A percentile compares a stretch with the other conserved stretches of the same genome.
These are phyloP conservation scores for Drepana falcataria DNA, from an alignment of 2,888 invertebrate genomes.

Conservation along the genomic window DNA sequence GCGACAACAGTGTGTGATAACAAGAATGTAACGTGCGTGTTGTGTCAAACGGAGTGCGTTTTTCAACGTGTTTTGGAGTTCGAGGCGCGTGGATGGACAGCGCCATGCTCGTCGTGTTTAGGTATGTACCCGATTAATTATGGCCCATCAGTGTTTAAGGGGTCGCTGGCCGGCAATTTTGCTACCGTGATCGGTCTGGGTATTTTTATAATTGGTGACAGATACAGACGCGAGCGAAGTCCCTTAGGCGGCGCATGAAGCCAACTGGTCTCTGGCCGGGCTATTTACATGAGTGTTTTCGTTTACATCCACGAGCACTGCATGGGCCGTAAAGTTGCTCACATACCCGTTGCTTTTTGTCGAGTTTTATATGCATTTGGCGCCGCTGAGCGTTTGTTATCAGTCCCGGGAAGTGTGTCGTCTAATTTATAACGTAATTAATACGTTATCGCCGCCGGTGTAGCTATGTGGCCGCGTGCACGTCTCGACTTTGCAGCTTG, in stretches of 20 bases:
- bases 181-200: conserved; percentile 43
- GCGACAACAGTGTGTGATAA: conserved; percentile 75
- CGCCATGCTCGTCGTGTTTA: conserved; percentile 72
- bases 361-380: conserved; percentile 48
- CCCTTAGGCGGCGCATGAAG: conserved; percentile 22
- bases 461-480: conserved; percentile 34
- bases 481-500: conserved; percentile 55
- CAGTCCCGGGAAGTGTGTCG: conserved; percentile 65
- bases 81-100: conserved; percentile 51
- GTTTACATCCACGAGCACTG: conserved; percentile 27
- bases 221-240: conserved; percentile 28
- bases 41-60: conserved; percentile 66
- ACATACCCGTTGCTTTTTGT: conserved; percentile 40
- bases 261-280: conserved; percentile 10
- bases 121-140: conserved; percentile 76
- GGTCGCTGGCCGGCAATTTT: conserved; percentile 66
- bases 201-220: conserved; percentile 57
- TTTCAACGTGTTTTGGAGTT: conserved; percentile 67
- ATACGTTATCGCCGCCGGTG: conserved; percentile 61
- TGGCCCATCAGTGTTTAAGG: conserved; percentile 63
- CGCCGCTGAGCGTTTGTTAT: conserved; percentile 54
- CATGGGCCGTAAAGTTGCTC: conserved; percentile 23
- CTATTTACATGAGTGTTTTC: conserved; percentile 30
- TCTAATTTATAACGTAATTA: conserved; percentile 74
- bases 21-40: conserved; percentile 71